A percentile compares a stretch with the other conserved stretches of the same genome.
phyloP scores from a whole-genome alignment of 2,888 invertebrate genomes.

The Podotricha telesiphe region DNA sequence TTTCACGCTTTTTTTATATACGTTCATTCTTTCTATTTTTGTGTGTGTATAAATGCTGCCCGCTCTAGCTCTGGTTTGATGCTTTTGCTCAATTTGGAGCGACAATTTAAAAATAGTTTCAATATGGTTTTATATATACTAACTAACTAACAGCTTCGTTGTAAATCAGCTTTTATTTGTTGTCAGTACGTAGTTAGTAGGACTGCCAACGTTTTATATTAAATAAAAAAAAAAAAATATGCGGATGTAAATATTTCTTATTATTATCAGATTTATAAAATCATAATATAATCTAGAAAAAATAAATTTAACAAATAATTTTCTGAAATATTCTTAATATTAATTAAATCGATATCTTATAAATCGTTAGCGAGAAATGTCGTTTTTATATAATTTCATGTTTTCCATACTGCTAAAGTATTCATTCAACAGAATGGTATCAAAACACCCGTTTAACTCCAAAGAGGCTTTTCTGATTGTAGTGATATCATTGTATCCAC shows the following conservation, averaged over 20 bases:
- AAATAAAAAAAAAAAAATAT: no score
- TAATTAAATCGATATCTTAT: no score
- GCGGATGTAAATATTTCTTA: no score
- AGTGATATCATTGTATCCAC: conserved; percentile 62
- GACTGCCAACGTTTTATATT: no score
- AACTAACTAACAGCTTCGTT: not conserved
- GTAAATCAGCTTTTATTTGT: not conserved
- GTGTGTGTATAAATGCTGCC: not conserved
- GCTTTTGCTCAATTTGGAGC: not conserved
- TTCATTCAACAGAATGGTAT: conserved; percentile 3
- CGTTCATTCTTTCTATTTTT: not conserved
- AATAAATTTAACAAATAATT: no score
- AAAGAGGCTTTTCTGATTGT: conserved; percentile 42
- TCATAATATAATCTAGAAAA: no score
- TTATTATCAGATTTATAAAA: no score
- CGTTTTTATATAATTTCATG: no score
- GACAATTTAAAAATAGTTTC: not conserved
- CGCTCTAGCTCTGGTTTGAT: not conserved
- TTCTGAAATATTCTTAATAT: no score
- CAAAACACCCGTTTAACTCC: conserved; percentile 44
- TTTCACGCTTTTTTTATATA: not conserved
- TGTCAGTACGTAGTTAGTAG: no score
- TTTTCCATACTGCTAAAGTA: no score
- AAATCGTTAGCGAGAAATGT: no score
- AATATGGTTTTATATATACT: not conserved